Base-by-base conservation (phyloP, 37 sponge, comb jelly and placozoan genomes). In the Diacarnus erythraeanus region DNA sequence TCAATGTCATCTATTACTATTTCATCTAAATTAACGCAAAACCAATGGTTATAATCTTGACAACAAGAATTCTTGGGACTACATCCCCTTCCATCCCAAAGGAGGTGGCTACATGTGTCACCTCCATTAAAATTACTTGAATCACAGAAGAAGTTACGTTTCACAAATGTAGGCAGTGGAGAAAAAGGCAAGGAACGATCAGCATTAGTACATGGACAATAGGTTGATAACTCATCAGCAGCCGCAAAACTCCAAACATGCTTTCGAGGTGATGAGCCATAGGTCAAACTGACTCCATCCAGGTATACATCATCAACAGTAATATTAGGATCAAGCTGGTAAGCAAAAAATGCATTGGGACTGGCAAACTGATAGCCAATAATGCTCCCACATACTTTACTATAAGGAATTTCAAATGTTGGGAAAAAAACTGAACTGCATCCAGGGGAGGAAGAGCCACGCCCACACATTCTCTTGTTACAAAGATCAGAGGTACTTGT, bases 181-280 rank as follows among this genome's bases (percentile, higher is more conserved):
- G 79, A 25, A 31, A 35, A 51, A 0, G 72, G 54, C 0, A 66
- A 69, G 33, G 79, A 39, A 8, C 38, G 38, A 44, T 17, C 21
- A 54, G 64, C 23, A 70, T 77, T 57, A 59, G 58, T 73, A 26
- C 86, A 86, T 0, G 77, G 86, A 72, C 86, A 86, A 38, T 73
- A 67, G 64, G 38, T 51, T 37, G 21, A 27, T 18, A 59, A 20
- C 64, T 86, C 86, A 47, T 79, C 74, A 2, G 86, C 79, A 25
- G 86, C 80, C 42, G 86, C 86, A 79, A 86, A 86, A 9, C 80
- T 78, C 86, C 86, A 86, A 20, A 86, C 61, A 47, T 86, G 86
- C 58, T 78, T 2, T 4, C 86, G 44, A 10, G 77, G 69, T 0
- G 41, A 37, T 3, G 42, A 38, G 22, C 75, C 71, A 47, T 61